Evolutionary conservation across 2,888 invertebrate genomes (phyloP).

Genomic region (Gryllus longicercus): DNA sequence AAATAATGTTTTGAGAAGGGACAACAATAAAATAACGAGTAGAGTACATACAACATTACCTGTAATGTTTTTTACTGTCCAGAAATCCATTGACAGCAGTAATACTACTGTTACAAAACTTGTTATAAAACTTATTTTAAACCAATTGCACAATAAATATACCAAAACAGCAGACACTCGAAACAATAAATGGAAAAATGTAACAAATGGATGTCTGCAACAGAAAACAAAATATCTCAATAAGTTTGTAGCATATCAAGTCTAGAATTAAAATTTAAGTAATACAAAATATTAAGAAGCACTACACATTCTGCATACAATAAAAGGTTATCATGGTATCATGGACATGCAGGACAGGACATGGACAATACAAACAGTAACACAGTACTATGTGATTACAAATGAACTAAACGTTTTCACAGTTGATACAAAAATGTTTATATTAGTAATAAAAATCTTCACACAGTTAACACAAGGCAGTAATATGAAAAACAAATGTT

Average conservation of each 20-base stretch:
- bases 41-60: constrained; percentile 44
- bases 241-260: neutral
- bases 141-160: constrained; percentile 87
- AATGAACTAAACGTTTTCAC: too few relatives aligned
- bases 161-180: constrained; percentile 76
- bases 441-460: too few relatives aligned
- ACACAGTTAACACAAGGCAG: too few relatives aligned
- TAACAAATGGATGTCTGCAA: constrained; percentile 87
- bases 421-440: too few relatives aligned
- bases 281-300: too few relatives aligned
- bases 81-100: constrained; percentile 94
- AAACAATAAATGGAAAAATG: constrained; percentile 87
- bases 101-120: constrained; percentile 89
- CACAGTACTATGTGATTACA: too few relatives aligned
- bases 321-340: too few relatives aligned
- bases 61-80: constrained; percentile 97
- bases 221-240: neutral
- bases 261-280: too few relatives aligned
- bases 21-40: neutral
- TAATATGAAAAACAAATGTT: too few relatives aligned
- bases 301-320: too few relatives aligned
- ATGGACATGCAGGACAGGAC: too few relatives aligned
- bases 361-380: too few relatives aligned
- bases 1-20: neutral
- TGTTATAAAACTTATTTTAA: constrained; percentile 90